phyloP scores from a whole-genome alignment of 2,888 invertebrate genomes.

The Peribatodes rhomboidaria region DNA sequence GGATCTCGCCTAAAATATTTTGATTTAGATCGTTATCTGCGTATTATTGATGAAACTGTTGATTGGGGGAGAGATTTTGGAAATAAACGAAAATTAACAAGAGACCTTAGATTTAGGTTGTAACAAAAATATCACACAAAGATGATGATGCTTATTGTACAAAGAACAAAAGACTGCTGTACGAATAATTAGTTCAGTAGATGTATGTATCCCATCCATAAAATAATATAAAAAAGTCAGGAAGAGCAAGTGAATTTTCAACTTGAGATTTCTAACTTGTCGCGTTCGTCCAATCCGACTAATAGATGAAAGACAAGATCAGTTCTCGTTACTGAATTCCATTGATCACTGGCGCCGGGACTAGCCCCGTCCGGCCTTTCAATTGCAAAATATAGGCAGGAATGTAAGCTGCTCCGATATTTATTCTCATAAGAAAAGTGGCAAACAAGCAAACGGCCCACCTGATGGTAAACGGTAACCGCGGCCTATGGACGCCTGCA shows the following conservation, averaged over 20 bases:
- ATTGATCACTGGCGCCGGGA: conserved; percentile 22
- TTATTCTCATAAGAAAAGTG: no score
- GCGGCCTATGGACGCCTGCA: no score
- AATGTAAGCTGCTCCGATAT: neutral
- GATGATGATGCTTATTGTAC: no score
- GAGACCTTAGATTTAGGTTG: no score
- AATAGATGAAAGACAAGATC: conserved; percentile 15
- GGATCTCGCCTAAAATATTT: conserved; percentile 76
- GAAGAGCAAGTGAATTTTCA: no score
- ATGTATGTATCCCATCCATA: no score
- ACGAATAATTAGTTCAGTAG: no score
- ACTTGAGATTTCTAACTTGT: neutral
- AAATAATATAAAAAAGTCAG: no score
- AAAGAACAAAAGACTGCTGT: no score
- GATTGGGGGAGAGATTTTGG: conserved; percentile 44
- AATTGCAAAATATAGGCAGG: neutral
- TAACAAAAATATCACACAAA: no score
- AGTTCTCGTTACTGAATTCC: conserved; percentile 27
- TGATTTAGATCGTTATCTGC: conserved; percentile 79
- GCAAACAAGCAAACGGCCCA: no score
- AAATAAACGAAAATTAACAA: neutral
- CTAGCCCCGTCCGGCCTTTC: neutral
- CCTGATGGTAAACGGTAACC: no score
- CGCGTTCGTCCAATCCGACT: conserved; percentile 29
- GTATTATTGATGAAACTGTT: conserved; percentile 52